These are phyloP conservation scores for Microdon myrmicae DNA, from an alignment of 2,888 invertebrate genomes.

Conservation along the genomic window DNA sequence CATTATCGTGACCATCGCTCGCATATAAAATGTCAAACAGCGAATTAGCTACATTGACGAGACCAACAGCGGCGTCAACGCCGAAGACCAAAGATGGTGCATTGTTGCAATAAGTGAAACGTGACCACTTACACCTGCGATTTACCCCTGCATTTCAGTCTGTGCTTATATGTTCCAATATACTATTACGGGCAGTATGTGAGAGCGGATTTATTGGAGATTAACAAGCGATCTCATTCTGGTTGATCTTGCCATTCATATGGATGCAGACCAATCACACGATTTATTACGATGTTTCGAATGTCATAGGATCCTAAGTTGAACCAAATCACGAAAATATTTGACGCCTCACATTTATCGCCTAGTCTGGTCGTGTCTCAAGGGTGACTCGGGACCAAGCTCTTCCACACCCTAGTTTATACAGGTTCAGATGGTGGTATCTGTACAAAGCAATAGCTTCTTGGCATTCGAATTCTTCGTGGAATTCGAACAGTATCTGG, in stretches of 20 bases:
- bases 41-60: slow-evolving; percentile 15
- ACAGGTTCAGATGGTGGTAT: too few species aligned
- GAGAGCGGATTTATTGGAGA: background rate
- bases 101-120: slow-evolving; percentile 27
- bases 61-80: background rate
- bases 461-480: too few species aligned
- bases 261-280: slow-evolving; percentile 7
- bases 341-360: too few species aligned
- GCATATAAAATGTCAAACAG: slow-evolving; percentile 30
- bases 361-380: too few species aligned
- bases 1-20: slow-evolving; percentile 6
- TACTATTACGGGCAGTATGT: slow-evolving; percentile 3
- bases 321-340: too few species aligned
- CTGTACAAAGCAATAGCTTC: too few species aligned
- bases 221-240: background rate
- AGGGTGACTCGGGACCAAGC: too few species aligned
- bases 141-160: slow-evolving; percentile 1
- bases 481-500: too few species aligned
- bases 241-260: too few species aligned
- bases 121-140: slow-evolving; percentile 31
- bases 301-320: too few species aligned
- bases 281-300: too few species aligned
- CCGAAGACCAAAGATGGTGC: slow-evolving; percentile 4
- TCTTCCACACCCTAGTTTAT: too few species aligned
- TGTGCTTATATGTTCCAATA: background rate